Evolutionary conservation across 2,797 vertebrate species (phyloP).

Genomic region (Enteromius treurensis): DNA sequence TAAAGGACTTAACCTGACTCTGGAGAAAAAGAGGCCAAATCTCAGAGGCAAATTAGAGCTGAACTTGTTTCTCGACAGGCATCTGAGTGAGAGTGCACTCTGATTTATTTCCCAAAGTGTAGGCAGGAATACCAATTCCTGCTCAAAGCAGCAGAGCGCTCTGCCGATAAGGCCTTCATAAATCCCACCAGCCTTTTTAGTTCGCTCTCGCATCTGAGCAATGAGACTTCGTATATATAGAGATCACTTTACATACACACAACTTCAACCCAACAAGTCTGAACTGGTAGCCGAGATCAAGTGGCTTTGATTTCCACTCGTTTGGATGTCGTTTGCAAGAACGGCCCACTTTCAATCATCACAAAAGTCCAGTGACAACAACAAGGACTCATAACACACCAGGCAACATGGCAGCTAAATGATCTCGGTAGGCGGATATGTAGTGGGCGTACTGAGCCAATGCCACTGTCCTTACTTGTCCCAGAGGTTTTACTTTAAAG

Average conservation of each 20-base stretch:
- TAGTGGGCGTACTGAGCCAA: conserved; percentile 30
- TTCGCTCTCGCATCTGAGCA: conserved; percentile 54
- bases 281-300: not conserved
- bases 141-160: conserved; percentile 69
- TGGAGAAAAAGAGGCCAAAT: conserved; percentile 54
- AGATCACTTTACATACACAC: conserved; percentile 41
- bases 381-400: conserved; percentile 64
- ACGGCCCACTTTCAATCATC: conserved; percentile 28
- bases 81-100: conserved; percentile 75
- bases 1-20: conserved; percentile 53
- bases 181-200: conserved; percentile 63
- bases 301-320: conserved; percentile 23
- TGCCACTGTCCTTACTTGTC: conserved; percentile 41
- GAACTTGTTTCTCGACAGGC: conserved; percentile 71
- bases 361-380: conserved; percentile 53
- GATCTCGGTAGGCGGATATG: conserved; percentile 55
- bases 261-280: conserved; percentile 25
- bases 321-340: conserved; percentile 3
- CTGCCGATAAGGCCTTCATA: conserved; percentile 67
- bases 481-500: conserved; percentile 42
- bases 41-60: conserved; percentile 68
- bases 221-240: conserved; percentile 48
- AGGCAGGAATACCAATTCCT: conserved; percentile 78
- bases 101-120: conserved; percentile 68
- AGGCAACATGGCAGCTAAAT: conserved; percentile 66